Evolutionary conservation across 2,113 vertebrate species (phyloP), one percentile per base, ranked within the genome.

Genomic region (Calidris pugnax): DNA sequence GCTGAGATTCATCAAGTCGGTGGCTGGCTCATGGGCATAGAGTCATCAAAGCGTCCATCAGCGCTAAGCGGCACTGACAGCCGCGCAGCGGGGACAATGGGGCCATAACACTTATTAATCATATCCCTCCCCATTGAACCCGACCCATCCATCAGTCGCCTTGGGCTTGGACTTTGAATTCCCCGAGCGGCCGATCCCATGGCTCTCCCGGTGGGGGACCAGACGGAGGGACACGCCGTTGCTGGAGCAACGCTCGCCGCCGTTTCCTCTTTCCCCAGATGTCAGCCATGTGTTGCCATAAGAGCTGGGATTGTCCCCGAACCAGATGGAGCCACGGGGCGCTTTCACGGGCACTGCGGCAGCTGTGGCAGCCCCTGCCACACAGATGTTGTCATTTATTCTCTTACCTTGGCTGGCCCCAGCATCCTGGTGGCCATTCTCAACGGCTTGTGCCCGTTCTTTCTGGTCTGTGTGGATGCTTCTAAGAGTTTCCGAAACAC

Each of bases 171-270:
- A 15, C 74, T 84, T 63, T 68, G 92, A 89, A 78, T 86, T 87
- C 79, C 76, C 75, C 13, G 4, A 67, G 97, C 97, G 97, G 97
- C 98, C 97, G 97, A 98, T 98, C 98, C 98, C 96, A 94, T 74
- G 97, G 96, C 97, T 97, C 66, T 98, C 98, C 98, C 98, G 85
- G 98, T 95, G 97, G 96, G 91, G 68, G 41, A 74, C 59, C 59
- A 51, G 71, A 64, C 75, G 3, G 56, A 47, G 71, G 93, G 98
- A 96, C 97, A 94, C 97, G 84, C 97, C 94, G 98, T 98, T 98
- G 97, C 98, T 94, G 92, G 62, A 92, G 84, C 95, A 96, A 98
- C 97, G 95, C 98, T 97, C 55, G 95, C 67, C 68, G 35, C 90
- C 4, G 85, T 94, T 94, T 94, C 94, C 95, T 92, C 50, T 96